Evolutionary conservation across 2,888 invertebrate species (phyloP).

Genomic region (Rhopalosiphum nymphaeae): DNA sequence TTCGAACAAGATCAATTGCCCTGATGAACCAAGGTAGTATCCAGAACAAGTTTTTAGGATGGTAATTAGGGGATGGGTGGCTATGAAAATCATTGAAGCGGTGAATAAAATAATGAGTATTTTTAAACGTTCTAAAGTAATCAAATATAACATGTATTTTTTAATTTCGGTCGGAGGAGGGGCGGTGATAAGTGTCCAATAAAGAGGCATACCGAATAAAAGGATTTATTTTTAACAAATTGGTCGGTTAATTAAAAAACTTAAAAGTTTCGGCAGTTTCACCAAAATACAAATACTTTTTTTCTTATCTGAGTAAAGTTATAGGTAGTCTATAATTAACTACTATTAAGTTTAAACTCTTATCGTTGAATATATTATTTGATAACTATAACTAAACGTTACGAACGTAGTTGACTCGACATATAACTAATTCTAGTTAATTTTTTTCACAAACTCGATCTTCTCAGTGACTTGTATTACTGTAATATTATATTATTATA

Average conservation of each 20-base stretch:
- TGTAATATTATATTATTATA: not conserved
- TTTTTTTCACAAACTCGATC: not conserved
- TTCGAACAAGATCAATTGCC: not conserved
- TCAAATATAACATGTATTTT: no score
- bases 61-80: no score
- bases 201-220: not conserved
- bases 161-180: no score
- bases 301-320: not conserved
- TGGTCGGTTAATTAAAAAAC: not conserved
- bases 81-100: no score
- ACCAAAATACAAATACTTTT: no score
- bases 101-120: no score
- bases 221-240: not conserved
- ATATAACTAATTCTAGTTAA: not conserved
- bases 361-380: not conserved
- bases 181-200: no score
- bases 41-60: no score
- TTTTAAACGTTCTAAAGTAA: no score
- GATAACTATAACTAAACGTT: not conserved
- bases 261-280: not conserved
- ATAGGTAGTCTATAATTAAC: not conserved
- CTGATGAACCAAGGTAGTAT: no score
- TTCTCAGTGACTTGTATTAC: not conserved
- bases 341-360: not conserved
- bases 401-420: not conserved